These are phyloP conservation scores for Lepidochitona cinerea DNA, from an alignment of 2,888 invertebrate genomes.

Conservation along the genomic window DNA sequence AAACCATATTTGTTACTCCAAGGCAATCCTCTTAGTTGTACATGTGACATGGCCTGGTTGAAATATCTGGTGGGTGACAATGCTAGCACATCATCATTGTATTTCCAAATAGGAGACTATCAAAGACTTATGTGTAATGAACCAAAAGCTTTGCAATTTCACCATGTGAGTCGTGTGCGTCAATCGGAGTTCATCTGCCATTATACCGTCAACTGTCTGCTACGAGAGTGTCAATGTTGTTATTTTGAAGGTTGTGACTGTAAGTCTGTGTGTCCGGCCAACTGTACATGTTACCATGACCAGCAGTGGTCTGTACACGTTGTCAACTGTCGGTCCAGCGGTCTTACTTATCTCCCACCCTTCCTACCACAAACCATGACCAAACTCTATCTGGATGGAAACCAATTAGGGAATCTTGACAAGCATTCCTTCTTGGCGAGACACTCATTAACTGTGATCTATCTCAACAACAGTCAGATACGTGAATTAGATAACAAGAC, in stretches of 20 bases:
- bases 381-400: not conserved
- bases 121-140: not conserved
- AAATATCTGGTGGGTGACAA: not conserved
- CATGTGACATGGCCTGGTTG: constrained; percentile 4
- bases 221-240: not conserved
- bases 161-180: not conserved
- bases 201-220: not conserved
- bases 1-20: not conserved
- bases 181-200: not conserved
- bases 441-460: not conserved
- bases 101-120: not conserved
- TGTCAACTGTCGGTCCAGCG: not conserved
- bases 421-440: not conserved
- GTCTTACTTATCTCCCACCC: not conserved
- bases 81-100: not conserved
- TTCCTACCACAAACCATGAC: not conserved
- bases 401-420: not conserved
- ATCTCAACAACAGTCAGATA: constrained; percentile 3
- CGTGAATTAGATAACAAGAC: not conserved
- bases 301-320: not conserved
- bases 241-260: not conserved
- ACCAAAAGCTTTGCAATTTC: not conserved
- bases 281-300: constrained; percentile 7
- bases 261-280: not conserved
- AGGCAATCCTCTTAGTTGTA: constrained; percentile 3